Base-by-base conservation (phyloP, 2,113 vertebrate species). In the Glareola pratincola region DNA sequence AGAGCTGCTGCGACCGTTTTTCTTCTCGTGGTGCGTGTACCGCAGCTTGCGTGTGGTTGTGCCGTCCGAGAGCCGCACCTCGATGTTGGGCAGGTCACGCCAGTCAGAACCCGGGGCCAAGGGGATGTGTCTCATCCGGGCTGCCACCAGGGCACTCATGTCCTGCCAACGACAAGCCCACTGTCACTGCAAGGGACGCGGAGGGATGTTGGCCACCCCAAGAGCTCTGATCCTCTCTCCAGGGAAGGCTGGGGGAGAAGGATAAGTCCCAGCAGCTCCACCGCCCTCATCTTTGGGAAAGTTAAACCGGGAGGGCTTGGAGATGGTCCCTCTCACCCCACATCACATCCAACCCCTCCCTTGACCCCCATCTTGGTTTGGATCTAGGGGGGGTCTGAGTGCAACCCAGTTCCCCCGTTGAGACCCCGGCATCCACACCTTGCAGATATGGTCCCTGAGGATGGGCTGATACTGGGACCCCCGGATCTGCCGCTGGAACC, bases 381-480 rank as follows among this genome's bases (percentile, higher is more conserved):
- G 54, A 14, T 21, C 17, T 26, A 48, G 47, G 56, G 16, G 5
- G 29, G 27, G 7, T 41, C 54, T 3, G 1, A 21, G 39, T 0
- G 24, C 39, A 14, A 10, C 43, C 14, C 8, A 0, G 6, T 12
- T 19, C 7, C 12, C 18, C 3, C 3, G 0, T 1, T 12, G 39
- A 32, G 22, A 57, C 21, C 23, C 7, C 3, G 3, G 10, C 2
- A 2, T 6, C 10, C 24, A 14, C 87, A 99, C 99, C 99, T 99
- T 99, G 96, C 99, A 99, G 97, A 99, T 99, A 53, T 99, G 99
- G 85, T 99, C 99, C 97, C 98, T 98, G 97, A 99, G 99, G 93
- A 99, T 99, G n/a, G 99, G 99, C 94, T 99, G 99, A 92, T 99
- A 99, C 93, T 99, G 99, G 0, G 99, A 98, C 41, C 99, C 99